Evolutionary conservation across 2,797 vertebrate genomes (phyloP).

Genomic region (Neoniphon sammara): DNA sequence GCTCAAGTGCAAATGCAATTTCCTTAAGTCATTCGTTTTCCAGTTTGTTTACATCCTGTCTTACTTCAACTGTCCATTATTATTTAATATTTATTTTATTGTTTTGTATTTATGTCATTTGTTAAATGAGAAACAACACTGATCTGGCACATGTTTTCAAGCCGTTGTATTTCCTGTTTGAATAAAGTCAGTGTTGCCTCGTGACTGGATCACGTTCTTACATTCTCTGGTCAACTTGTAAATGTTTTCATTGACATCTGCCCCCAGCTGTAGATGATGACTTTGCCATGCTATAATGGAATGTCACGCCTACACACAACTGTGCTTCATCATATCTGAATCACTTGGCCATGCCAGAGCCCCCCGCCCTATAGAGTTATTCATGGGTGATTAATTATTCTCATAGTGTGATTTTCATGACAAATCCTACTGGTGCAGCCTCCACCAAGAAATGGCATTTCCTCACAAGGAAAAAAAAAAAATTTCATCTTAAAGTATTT

Average conservation of each 20-base stretch:
- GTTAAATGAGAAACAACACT: slow-evolving; percentile 60
- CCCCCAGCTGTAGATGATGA: slow-evolving; percentile 47
- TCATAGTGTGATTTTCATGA: background rate
- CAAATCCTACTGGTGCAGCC: background rate
- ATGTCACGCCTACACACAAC: slow-evolving; percentile 67
- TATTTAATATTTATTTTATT: slow-evolving; percentile 88
- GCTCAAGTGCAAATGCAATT: slow-evolving; percentile 33
- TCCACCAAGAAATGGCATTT: background rate
- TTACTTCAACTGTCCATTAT: slow-evolving; percentile 74
- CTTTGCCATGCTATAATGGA: slow-evolving; percentile 60
- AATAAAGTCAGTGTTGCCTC: slow-evolving; percentile 75
- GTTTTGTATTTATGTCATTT: slow-evolving; percentile 83
- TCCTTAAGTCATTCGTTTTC: slow-evolving; percentile 52
- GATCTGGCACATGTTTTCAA: slow-evolving; percentile 57
- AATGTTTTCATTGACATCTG: slow-evolving; percentile 19
- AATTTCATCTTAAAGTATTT: background rate
- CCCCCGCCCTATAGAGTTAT: slow-evolving; percentile 8
- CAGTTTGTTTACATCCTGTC: slow-evolving; percentile 74
- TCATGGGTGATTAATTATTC: background rate
- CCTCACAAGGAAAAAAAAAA: background rate
- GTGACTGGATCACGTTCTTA: slow-evolving; percentile 29
- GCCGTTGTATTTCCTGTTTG: slow-evolving; percentile 52
- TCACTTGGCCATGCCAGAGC: slow-evolving; percentile 34
- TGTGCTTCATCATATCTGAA: slow-evolving; percentile 51
- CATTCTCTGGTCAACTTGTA: slow-evolving; percentile 4